Evolutionary conservation across 64 coral and sea anemone genomes (phyloP).

Genomic region (Cladopsammia gracilis): DNA sequence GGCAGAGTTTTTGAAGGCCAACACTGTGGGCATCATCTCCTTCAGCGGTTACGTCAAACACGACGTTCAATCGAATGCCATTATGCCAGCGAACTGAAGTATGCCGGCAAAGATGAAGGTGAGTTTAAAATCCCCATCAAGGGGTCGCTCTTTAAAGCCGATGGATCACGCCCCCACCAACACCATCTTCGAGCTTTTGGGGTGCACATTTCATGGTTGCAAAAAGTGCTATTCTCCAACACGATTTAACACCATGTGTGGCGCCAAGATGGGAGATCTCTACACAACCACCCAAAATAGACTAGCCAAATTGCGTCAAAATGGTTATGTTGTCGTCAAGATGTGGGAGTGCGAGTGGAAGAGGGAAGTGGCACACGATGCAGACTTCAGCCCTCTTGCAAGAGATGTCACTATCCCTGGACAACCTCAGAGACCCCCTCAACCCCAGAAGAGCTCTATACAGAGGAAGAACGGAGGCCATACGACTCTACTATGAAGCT

Average conservation of each 20-base stretch:
- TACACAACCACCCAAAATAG: background rate
- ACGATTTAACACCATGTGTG: background rate
- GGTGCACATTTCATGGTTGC: background rate
- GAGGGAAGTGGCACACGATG: background rate
- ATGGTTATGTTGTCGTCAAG: background rate
- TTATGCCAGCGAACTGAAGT: background rate
- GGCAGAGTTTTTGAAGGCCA: no score
- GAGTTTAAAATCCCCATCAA: background rate
- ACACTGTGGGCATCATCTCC: background rate
- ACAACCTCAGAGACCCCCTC: background rate
- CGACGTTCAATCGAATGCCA: background rate
- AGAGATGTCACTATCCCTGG: no score
- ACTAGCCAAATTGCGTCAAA: background rate
- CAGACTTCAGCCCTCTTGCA: no score
- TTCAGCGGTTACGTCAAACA: background rate
- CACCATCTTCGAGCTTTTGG: background rate
- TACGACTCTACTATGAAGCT: no score
- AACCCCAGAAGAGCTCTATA: no score
- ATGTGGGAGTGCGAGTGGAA: background rate
- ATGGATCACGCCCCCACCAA: background rate
- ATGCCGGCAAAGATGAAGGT: background rate
- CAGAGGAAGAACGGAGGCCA: no score
- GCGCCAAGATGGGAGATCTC: background rate
- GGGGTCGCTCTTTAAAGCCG: background rate
- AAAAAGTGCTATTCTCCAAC: background rate